phyloP scores from a whole-genome alignment of 2,888 invertebrate species.

The Parasteatoda lunata region DNA sequence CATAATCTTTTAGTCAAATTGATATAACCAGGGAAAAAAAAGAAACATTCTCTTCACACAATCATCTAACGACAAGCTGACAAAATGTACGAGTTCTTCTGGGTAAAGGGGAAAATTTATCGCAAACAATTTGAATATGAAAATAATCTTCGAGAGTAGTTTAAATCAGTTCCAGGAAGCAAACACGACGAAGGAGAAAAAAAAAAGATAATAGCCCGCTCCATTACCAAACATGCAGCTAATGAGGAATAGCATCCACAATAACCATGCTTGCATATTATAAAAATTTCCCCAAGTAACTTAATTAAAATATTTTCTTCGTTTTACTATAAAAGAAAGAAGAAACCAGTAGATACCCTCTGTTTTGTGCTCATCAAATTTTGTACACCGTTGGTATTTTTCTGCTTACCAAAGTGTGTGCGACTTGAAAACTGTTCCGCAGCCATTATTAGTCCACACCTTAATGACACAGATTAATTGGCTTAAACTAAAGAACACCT shows the following conservation, averaged over 20 bases:
- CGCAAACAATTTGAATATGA: too few species aligned
- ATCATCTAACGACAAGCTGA: too few species aligned
- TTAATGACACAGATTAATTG: conserved; percentile 68
- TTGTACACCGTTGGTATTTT: conserved; percentile 28
- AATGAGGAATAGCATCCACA: background rate
- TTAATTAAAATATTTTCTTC: conserved; percentile 2
- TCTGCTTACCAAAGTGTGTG: conserved; percentile 26
- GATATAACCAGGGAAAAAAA: too few species aligned
- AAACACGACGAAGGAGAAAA: background rate
- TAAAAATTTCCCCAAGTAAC: background rate
- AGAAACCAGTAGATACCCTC: background rate
- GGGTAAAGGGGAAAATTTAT: too few species aligned
- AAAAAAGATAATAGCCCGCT: background rate
- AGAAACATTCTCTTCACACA: too few species aligned
- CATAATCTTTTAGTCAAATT: too few species aligned
- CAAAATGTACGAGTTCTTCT: too few species aligned
- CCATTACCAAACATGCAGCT: background rate
- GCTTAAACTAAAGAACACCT: conserved; percentile 64
- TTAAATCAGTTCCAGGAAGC: too few species aligned
- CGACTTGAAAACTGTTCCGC: conserved; percentile 45
- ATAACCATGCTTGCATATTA: background rate
- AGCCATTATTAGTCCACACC: conserved; percentile 52
- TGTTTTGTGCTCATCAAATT: background rate
- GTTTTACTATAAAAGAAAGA: background rate
- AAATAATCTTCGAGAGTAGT: too few species aligned